Evolutionary conservation across 2,888 invertebrate genomes (phyloP).

Genomic region (Odontothrips loti): DNA sequence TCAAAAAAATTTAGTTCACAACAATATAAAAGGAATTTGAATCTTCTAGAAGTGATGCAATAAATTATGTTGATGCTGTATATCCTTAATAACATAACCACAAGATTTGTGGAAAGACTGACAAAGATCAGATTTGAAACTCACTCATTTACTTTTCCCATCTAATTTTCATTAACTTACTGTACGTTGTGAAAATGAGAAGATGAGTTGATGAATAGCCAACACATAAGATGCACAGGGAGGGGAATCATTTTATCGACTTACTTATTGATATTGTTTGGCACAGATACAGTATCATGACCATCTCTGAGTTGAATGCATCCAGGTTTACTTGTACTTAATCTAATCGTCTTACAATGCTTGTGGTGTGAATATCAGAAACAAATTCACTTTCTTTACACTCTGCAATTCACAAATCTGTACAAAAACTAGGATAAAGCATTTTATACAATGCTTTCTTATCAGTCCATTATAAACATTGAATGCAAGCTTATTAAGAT

Average conservation of each 20-base stretch:
- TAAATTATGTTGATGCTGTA: too few species aligned
- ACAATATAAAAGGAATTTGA: too few species aligned
- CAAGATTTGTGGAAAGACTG: too few species aligned
- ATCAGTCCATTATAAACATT: conserved; percentile 25
- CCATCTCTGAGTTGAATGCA: conserved; percentile 14
- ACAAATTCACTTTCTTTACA: not conserved
- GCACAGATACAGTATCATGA: conserved; percentile 17
- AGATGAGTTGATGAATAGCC: too few species aligned
- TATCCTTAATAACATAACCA: too few species aligned
- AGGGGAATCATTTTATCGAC: not conserved
- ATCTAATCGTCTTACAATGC: not conserved
- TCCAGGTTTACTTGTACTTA: not conserved
- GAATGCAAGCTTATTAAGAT: conserved; percentile 18
- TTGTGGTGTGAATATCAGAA: not conserved
- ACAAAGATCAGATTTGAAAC: too few species aligned
- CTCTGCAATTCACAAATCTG: conserved; percentile 9
- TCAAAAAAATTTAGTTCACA: too few species aligned
- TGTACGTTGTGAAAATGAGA: too few species aligned
- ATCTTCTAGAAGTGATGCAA: too few species aligned
- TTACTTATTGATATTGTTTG: not conserved
- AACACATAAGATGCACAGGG: not conserved
- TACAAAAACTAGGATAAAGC: conserved; percentile 21
- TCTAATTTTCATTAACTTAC: too few species aligned
- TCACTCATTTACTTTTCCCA: too few species aligned
- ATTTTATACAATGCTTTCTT: conserved; percentile 21